Evolutionary conservation across 2,797 vertebrate genomes (phyloP).

Genomic region (Notoglanidium macrostoma): DNA sequence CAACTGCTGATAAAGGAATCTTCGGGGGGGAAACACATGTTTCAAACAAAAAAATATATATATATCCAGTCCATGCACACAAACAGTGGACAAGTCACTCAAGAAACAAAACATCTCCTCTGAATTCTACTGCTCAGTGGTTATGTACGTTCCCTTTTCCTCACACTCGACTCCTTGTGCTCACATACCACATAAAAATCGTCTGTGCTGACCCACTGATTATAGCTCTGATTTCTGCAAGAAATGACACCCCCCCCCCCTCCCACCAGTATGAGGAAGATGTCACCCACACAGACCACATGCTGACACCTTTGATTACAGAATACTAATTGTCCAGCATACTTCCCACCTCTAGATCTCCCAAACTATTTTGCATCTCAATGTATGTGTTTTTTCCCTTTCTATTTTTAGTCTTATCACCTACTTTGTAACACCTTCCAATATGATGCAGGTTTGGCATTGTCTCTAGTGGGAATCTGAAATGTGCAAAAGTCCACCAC

Average conservation of each 20-base stretch:
- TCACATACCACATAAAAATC: conserved; percentile 6
- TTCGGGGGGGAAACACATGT: conserved; percentile 27
- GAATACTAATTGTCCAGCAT: conserved; percentile 53
- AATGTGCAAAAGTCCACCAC: conserved; percentile 54
- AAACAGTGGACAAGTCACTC: conserved; percentile 25
- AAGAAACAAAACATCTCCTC: conserved; percentile 15
- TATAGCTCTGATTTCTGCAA: conserved; percentile 63
- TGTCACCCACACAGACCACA: conserved; percentile 73
- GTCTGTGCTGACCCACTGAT: conserved; percentile 29
- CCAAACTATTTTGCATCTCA: conserved; percentile 35
- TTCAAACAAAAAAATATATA: conserved; percentile 43
- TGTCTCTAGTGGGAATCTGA: conserved; percentile 83
- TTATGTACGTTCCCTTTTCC: conserved; percentile 15
- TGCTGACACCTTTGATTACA: conserved; percentile 38
- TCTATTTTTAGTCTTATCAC: conserved; percentile 70
- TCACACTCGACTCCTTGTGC: conserved; percentile 17
- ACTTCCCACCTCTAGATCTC: conserved; percentile 32
- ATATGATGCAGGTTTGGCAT: conserved; percentile 98
- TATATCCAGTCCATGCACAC: conserved; percentile 33
- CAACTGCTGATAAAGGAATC: conserved; percentile 49
- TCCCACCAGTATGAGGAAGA: conserved; percentile 70
- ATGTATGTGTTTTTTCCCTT: conserved; percentile 65
- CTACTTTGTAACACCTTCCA: conserved; percentile 88
- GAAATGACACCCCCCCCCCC: conserved; percentile 52
- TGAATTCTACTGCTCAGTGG: conserved; percentile 26